Evolutionary conservation across 2,113 vertebrate genomes (phyloP).

Genomic region (Tinamus guttatus): DNA sequence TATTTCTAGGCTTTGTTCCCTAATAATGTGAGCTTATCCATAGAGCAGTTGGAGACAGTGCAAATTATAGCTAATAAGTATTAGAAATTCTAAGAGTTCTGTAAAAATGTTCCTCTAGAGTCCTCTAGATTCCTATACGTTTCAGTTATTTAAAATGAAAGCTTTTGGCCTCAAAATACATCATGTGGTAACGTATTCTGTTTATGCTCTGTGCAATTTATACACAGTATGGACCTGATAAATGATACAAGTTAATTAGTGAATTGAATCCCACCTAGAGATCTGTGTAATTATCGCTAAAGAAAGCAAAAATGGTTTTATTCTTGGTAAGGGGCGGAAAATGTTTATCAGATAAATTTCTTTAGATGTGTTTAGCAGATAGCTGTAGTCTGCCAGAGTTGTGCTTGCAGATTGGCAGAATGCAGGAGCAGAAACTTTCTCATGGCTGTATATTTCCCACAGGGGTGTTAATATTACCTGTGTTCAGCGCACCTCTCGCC

Average conservation of each 20-base stretch:
- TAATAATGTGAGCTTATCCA: neutral
- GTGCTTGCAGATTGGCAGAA: neutral
- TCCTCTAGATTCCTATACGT: neutral
- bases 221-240: neutral
- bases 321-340: neutral
- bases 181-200: neutral
- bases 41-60: neutral
- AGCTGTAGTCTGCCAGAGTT: neutral
- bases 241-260: neutral
- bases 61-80: accelerated
- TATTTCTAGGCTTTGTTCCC: neutral
- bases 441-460: neutral
- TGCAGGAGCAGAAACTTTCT: neutral
- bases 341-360: neutral
- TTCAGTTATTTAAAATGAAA: neutral
- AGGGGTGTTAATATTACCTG: neutral
- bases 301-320: neutral
- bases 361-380: neutral
- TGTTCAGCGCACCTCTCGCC: neutral
- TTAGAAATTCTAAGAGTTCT: neutral
- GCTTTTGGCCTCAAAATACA: neutral
- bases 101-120: constrained; percentile 5
- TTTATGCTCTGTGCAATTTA: neutral
- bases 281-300: neutral
- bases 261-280: neutral